Base-by-base conservation (phyloP, 1,140 invertebrate species). In the Ruditapes philippinarum region DNA sequence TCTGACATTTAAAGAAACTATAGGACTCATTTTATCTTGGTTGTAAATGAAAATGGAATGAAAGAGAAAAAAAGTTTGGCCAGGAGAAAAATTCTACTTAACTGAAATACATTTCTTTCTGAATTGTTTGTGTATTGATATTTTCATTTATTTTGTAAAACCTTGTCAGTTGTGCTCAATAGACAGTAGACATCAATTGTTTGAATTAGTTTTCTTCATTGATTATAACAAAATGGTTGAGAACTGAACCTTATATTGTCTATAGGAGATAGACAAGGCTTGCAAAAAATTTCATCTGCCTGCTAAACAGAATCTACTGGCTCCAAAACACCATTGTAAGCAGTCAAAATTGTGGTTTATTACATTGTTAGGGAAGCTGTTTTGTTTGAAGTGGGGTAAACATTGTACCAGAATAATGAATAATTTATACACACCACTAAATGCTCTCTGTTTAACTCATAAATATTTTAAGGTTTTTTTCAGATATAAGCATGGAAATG, bases 291-390 rank as follows among this genome's bases (percentile, higher is more conserved):
- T 62, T 1, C 25, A 62, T 62, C 57, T 62, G 57, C 57, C 57
- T 62, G 57, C n/a, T 19, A 28, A 28, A 62, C 19, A 45, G 40
- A 74, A 42, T 49, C 40, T 49, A 49, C 25, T 49, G 70, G 70
- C 70, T 25, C 70, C 70, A 14, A 45, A 74, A 74, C 45, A 7
- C 3, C n/a, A 3, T 49, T 45, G n/a, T 9, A 28, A 45, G 49
- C 19, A 22, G 38, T 49, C 40, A 28, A 74, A 74, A 74, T 74
- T 78, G 45, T 25, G 54, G 74, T 78, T 78, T 54, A 78, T 78
- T 45, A 78, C 74, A 78, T 78, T 51, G 74, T 78, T 78, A 78
- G 49, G 42, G 17, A 78, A 78, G 54, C 49, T 78, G 74, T 78
- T 78, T n/a, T 54, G 45, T 78, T 78, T 49, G 74, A 78, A 40